Evolutionary conservation across 1,140 invertebrate genomes (phyloP).

Genomic region (Diachasma alloeum): DNA sequence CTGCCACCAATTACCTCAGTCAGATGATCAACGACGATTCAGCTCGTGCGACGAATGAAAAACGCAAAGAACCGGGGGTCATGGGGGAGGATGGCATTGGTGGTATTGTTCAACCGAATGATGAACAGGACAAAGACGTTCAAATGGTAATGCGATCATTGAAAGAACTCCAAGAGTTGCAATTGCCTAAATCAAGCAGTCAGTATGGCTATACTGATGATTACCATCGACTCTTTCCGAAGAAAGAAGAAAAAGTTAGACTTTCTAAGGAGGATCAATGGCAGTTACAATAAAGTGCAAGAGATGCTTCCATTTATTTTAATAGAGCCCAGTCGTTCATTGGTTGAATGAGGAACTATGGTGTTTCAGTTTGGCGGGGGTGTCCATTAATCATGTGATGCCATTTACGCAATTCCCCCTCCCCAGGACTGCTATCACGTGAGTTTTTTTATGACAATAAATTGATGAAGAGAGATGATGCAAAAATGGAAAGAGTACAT

Average conservation of each 20-base stretch:
- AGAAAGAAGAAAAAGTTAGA: slow-evolving; percentile 57
- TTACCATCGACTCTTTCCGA: slow-evolving; percentile 51
- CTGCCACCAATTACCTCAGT: slow-evolving; percentile 64
- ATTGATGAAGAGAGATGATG: not conserved
- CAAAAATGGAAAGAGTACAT: no score
- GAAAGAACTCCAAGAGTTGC: slow-evolving; percentile 54
- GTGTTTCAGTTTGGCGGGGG: not conserved
- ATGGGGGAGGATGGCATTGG: slow-evolving; percentile 38
- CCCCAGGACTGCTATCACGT: not conserved
- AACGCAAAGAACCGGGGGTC: slow-evolving; percentile 41
- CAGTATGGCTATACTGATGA: slow-evolving; percentile 52
- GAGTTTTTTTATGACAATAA: not conserved
- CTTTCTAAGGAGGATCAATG: slow-evolving; percentile 54
- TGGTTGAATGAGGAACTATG: not conserved
- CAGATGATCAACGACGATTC: slow-evolving; percentile 62
- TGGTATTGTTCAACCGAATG: slow-evolving; percentile 37
- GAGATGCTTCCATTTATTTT: slow-evolving; percentile 22
- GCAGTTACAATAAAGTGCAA: slow-evolving; percentile 38
- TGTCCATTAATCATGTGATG: no score
- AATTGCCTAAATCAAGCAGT: slow-evolving; percentile 47
- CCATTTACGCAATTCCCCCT: no score
- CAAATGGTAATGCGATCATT: slow-evolving; percentile 59
- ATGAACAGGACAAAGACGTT: slow-evolving; percentile 55
- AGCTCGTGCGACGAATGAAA: slow-evolving; percentile 31
- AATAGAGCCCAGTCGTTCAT: not conserved